Percentiles rank a stretch among this genome's conserved stretches.
phyloP scores from a whole-genome alignment of 2,888 invertebrate species.

The Xestia rhomboidea region DNA sequence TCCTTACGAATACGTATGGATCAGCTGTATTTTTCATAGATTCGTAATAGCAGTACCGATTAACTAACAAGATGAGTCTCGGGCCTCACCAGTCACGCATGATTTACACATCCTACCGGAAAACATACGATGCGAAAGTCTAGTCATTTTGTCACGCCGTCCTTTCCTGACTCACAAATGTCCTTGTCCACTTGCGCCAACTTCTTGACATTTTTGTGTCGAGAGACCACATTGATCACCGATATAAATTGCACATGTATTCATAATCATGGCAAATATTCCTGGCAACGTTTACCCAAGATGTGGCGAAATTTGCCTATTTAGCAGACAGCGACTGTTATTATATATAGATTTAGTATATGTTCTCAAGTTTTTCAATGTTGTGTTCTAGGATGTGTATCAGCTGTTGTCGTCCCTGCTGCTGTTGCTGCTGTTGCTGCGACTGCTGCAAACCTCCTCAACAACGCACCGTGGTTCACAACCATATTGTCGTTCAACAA shows the following conservation, averaged over 20 bases:
- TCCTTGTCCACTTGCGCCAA: not conserved
- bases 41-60: not conserved
- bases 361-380: not conserved
- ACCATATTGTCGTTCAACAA: constrained; percentile 55
- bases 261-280: not conserved
- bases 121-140: not conserved
- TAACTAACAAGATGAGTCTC: not conserved
- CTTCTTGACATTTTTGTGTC: not conserved
- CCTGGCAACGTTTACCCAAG: no score
- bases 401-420: constrained; percentile 82
- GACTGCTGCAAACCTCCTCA: constrained; percentile 80
- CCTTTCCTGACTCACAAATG: not conserved
- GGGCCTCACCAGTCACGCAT: not conserved
- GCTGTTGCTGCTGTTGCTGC: constrained; percentile 88
- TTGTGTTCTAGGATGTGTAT: constrained; percentile 79
- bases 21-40: not conserved
- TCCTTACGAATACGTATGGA: not conserved
- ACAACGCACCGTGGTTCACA: constrained; percentile 73
- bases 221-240: not conserved
- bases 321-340: not conserved
- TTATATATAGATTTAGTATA: not conserved
- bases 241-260: not conserved
- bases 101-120: not conserved
- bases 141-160: not conserved
- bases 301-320: no score